Percentiles rank a stretch among this genome's conserved stretches.
Conservation (phyloP, 2,797 vertebrate species). For the Hoplostethus atlanticus region DNA sequence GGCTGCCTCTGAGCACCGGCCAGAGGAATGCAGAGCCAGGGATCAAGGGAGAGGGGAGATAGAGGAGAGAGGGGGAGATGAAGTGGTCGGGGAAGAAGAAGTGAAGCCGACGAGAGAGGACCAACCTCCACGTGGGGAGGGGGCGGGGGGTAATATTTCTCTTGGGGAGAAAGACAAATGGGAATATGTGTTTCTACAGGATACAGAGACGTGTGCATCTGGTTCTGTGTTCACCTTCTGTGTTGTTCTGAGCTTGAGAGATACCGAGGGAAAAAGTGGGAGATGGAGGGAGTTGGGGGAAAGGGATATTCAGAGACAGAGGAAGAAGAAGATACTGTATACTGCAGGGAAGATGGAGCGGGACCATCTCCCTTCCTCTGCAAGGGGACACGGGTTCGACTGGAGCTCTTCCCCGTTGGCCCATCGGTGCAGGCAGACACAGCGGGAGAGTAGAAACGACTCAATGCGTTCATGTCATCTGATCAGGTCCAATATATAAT, state of each 20-base stretch:
- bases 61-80: slow-evolving; percentile 10
- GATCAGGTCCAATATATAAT: background rate
- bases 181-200: slow-evolving; percentile 19
- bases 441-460: background rate
- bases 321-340: background rate
- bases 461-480: background rate
- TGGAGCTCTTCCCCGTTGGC: background rate
- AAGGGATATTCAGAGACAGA: background rate
- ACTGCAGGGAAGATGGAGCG: background rate
- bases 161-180: slow-evolving; percentile 12
- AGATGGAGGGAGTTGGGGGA: too few species aligned
- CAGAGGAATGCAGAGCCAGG: slow-evolving; percentile 69
- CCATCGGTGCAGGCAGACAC: background rate
- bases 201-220: background rate
- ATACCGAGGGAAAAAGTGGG: background rate
- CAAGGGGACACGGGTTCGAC: slow-evolving; percentile 10
- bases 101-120: slow-evolving; percentile 37
- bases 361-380: background rate
- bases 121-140: background rate
- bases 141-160: background rate
- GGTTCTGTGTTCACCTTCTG: background rate
- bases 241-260: background rate
- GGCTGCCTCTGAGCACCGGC: slow-evolving; percentile 55
- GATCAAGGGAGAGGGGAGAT: slow-evolving; percentile 23
- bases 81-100: slow-evolving; percentile 20